phyloP scores from a whole-genome alignment of 2,797 vertebrate species.

The Allobates femoralis region DNA sequence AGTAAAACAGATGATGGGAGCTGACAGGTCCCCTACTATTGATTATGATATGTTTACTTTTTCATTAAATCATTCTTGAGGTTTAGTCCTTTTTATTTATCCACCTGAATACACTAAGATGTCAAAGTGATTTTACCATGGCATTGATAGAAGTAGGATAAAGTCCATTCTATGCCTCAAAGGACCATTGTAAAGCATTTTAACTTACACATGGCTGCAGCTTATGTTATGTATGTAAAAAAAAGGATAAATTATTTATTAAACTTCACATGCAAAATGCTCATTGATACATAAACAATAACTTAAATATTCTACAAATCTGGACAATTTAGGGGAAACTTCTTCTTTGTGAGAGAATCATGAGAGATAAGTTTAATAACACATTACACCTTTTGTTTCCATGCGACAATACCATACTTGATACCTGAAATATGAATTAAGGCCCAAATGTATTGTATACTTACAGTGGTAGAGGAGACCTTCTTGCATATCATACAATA shows the following conservation, averaged over 20 bases:
- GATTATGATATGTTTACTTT: slow-evolving; percentile 14
- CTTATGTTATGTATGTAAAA: slow-evolving; percentile 31
- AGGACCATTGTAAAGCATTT: slow-evolving; percentile 34
- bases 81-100: slow-evolving; percentile 28
- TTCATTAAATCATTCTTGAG: slow-evolving; percentile 6
- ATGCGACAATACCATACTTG: no score
- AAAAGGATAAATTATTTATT: slow-evolving; percentile 49
- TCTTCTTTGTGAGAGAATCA: not conserved
- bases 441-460: no score
- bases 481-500: no score
- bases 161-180: slow-evolving; percentile 40
- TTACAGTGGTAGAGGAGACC: no score
- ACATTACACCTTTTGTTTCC: no score
- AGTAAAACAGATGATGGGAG: no score
- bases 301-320: slow-evolving; percentile 32
- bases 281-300: slow-evolving; percentile 58
- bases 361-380: not conserved
- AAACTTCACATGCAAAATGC: slow-evolving; percentile 33
- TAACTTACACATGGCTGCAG: slow-evolving; percentile 11
- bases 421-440: no score
- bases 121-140: slow-evolving; percentile 49
- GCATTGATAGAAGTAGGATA: slow-evolving; percentile 48
- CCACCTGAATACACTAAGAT: slow-evolving; percentile 32
- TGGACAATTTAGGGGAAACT: not conserved
- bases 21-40: not conserved